Evolutionary conservation across 1,140 invertebrate species (phyloP).

Genomic region (Pogonus chalceus): DNA sequence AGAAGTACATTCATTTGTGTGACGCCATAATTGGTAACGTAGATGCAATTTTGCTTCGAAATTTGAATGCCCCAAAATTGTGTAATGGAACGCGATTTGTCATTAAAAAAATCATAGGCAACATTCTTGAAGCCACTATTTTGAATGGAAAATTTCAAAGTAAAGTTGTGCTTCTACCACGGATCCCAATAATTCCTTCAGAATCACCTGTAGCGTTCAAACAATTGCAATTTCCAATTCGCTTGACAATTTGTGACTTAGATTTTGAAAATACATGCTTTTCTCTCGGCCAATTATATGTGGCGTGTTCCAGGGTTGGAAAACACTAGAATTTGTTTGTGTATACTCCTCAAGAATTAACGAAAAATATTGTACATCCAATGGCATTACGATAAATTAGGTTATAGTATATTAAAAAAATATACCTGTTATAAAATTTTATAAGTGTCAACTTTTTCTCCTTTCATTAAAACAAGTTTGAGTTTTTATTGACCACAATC

Average conservation of each 20-base stretch:
- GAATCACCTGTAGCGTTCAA: constrained; percentile 32
- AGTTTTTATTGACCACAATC: not conserved
- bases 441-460: not conserved
- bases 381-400: constrained; percentile 11
- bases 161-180: constrained; percentile 33
- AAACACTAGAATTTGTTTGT: constrained; percentile 23
- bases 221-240: constrained; percentile 34
- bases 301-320: constrained; percentile 27
- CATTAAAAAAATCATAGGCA: constrained; percentile 33
- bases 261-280: constrained; percentile 32
- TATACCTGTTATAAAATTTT: not conserved
- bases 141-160: constrained; percentile 32
- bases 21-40: too few species aligned
- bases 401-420: too few species aligned
- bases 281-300: constrained; percentile 36
- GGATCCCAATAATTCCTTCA: constrained; percentile 32
- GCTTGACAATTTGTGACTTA: constrained; percentile 34
- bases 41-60: too few species aligned
- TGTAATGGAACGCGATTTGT: constrained; percentile 37
- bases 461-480: not conserved
- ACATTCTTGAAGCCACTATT: constrained; percentile 36
- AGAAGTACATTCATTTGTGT: constrained; percentile 37
- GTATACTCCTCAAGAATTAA: constrained; percentile 15
- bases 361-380: constrained; percentile 20
- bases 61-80: too few species aligned